Evolutionary conservation across 1,140 invertebrate species (phyloP).

Genomic region (Chelonus insularis): DNA sequence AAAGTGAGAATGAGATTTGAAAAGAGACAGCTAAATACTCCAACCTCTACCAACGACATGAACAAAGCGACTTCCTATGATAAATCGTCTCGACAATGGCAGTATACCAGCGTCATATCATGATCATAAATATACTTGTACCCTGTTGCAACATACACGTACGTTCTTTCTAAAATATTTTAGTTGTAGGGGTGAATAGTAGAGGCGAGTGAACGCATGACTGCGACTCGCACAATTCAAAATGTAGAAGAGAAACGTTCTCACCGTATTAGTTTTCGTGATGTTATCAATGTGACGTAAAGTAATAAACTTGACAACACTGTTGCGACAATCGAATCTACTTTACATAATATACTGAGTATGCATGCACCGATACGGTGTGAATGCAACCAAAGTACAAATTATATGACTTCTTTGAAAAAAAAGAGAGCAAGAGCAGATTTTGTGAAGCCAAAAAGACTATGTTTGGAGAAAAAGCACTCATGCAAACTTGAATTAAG

Average conservation of each 20-base stretch:
- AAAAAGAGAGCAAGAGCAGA: too few species aligned
- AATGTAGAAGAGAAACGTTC: neutral
- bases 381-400: too few species aligned
- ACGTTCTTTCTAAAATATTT: slow-evolving; percentile 13
- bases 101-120: slow-evolving; percentile 19
- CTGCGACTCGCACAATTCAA: neutral
- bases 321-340: slow-evolving; percentile 17
- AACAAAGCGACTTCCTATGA: slow-evolving; percentile 34
- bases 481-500: too few species aligned
- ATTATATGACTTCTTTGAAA: too few species aligned
- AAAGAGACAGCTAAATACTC: neutral
- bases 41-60: neutral
- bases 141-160: slow-evolving; percentile 13
- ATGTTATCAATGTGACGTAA: slow-evolving; percentile 5
- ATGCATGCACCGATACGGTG: neutral
- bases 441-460: too few species aligned
- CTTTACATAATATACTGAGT: slow-evolving; percentile 24
- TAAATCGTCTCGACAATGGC: slow-evolving; percentile 39
- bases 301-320: slow-evolving; percentile 14
- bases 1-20: neutral
- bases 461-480: too few species aligned
- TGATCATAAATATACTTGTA: slow-evolving; percentile 25
- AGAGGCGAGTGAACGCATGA: slow-evolving; percentile 1
- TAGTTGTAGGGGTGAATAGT: neutral
- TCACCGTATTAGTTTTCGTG: neutral